Evolutionary conservation across 2,113 vertebrate species (phyloP).

Genomic region (Proteles cristata): DNA sequence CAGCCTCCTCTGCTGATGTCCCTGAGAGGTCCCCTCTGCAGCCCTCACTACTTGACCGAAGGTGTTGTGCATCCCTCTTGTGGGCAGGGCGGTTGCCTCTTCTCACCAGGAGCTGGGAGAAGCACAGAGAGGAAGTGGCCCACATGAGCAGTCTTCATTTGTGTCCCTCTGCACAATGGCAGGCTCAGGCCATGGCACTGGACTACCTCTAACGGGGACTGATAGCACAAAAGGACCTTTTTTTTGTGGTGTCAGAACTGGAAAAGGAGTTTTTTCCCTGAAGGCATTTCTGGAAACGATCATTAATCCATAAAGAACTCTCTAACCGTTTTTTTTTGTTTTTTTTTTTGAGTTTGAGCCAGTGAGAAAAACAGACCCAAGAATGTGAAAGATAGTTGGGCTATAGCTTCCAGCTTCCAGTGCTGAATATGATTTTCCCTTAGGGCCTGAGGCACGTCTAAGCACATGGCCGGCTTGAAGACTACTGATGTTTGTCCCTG

Average conservation of each 20-base stretch:
- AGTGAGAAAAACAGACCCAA: constrained; percentile 51
- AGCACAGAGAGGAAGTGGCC: constrained; percentile 32
- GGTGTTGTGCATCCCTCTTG: constrained; percentile 19
- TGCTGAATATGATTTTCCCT: not conserved
- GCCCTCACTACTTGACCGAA: constrained; percentile 41
- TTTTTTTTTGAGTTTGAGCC: constrained; percentile 51
- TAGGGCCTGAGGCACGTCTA: not conserved
- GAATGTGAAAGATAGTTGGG: constrained; percentile 30
- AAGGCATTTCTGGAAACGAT: constrained; percentile 73
- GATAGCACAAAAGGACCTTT: constrained; percentile 73
- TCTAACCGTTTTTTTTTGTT: not conserved
- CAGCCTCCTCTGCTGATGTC: constrained; percentile 49
- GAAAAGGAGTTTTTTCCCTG: constrained; percentile 80
- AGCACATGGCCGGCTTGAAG: constrained; percentile 38
- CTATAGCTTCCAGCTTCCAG: not conserved
- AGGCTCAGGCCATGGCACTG: constrained; percentile 71
- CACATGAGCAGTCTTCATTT: not conserved
- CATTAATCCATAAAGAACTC: constrained; percentile 62
- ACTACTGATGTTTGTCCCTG: constrained; percentile 69
- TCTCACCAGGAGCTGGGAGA: constrained; percentile 52
- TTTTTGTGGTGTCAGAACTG: constrained; percentile 72
- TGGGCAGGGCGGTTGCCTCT: constrained; percentile 57
- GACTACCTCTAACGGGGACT: constrained; percentile 75
- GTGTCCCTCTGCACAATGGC: constrained; percentile 26
- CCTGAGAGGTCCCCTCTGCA: not conserved